Base-by-base conservation (phyloP, 1,140 invertebrate genomes). In the Schlechtendalia chinensis region DNA sequence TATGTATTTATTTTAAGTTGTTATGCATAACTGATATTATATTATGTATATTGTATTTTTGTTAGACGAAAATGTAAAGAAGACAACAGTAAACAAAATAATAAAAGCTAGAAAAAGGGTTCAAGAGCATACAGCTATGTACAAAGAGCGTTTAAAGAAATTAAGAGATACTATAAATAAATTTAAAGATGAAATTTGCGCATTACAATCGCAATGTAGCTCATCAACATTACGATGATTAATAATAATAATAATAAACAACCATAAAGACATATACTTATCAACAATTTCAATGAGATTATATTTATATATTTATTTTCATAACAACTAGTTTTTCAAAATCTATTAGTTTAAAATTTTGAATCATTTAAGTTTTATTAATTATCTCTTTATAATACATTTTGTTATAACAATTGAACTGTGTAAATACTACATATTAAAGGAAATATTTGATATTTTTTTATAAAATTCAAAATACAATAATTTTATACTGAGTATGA, bases 31-130 rank as follows among this genome's bases (percentile, higher is more conserved):
- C 32, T 4, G 32, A 39, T 39, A 39, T 39, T 39, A 4, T 8
- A 50, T 59, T 65, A 39, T n/a, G 67, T 81, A 59, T n/a, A 14
- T 69, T 80, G 74, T 82, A 83, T 74, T 83, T 80, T 90, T 91
- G 80, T 29, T 86, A 96, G 95, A 97, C 91, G 95, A 98, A 88
- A 92, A 93, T 45, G 96, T 96, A 83, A 96, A 96, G 84, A 90
- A 92, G 61, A 91, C 91, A 81, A 93, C 94, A 0, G 83, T 95
- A 65, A 90, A 93, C 83, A 91, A 90, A 81, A 93, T 98, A 83
- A 85, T 91, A 39, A 88, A 91, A 69, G 94, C 94, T 0, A 94
- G 95, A 86, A 90, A 90, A 61, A 96, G 95, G 87, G 92, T 98
- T 1, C 89, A 92, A 82, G 86, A 87, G 58, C 95, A 97, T 86